Evolutionary conservation across 2,797 vertebrate species (phyloP).

Genomic region (Telmatherina bonti): DNA sequence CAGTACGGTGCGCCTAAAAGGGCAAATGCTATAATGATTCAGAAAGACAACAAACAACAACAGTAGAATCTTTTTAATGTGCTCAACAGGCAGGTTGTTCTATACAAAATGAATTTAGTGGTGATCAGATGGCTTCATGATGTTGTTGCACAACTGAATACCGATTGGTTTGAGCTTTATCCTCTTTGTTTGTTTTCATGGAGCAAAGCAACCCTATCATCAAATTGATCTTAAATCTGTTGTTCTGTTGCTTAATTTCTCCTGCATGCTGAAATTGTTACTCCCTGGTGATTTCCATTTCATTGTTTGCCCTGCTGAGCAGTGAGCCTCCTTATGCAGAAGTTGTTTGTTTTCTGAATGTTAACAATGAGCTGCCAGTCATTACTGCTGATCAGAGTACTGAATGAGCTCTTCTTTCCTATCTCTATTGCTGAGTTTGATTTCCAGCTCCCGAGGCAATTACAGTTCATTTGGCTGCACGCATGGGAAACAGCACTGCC

Average conservation of each 20-base stretch:
- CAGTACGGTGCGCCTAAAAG: background rate
- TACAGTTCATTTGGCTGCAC: conserved; percentile 85
- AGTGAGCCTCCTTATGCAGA: conserved; percentile 41
- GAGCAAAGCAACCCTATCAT: conserved; percentile 22
- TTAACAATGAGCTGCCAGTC: conserved; percentile 86
- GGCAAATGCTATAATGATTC: background rate
- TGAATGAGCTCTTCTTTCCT: conserved; percentile 77
- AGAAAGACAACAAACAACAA: background rate
- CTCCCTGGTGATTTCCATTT: conserved; percentile 47
- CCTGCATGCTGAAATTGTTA: conserved; percentile 30
- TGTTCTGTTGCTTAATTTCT: conserved; percentile 23
- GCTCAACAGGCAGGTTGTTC: background rate
- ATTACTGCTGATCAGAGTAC: conserved; percentile 82
- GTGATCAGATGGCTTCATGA: background rate
- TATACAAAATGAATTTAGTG: background rate
- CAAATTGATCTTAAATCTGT: conserved; percentile 40
- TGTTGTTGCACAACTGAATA: background rate
- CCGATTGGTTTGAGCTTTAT: background rate
- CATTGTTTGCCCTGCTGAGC: conserved; percentile 47
- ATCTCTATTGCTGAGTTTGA: conserved; percentile 75
- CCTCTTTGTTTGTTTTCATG: conserved; percentile 29
- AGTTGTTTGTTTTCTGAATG: conserved; percentile 71
- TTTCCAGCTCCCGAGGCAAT: conserved; percentile 78
- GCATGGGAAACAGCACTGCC: conserved; percentile 60
- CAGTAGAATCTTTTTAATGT: background rate